These are phyloP conservation scores for Parazoanthus darwini DNA, from an alignment of 92 coral and sea anemone species.

Conservation along the genomic window DNA sequence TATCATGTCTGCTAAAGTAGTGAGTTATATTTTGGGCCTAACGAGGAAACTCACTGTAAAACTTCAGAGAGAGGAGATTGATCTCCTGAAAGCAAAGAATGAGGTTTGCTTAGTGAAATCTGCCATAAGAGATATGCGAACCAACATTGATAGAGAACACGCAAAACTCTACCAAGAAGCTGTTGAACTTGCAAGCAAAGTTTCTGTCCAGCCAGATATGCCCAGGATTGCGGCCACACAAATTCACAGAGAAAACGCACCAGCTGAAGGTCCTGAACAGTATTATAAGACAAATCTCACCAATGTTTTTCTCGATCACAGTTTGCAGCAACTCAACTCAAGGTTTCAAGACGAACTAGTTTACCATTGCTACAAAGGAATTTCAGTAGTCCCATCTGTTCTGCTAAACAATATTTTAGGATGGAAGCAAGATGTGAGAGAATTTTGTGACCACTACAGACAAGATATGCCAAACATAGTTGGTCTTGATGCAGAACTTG, in stretches of 20 bases:
- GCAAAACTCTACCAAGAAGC: slow-evolving; percentile 7
- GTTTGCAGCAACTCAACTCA: slow-evolving; percentile 16
- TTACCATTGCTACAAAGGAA: too few relatives aligned
- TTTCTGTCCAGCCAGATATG: neutral
- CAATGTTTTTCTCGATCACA: slow-evolving; percentile 30
- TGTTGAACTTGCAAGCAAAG: neutral
- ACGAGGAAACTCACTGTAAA: too few relatives aligned
- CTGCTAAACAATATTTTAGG: too few relatives aligned
- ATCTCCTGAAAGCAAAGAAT: too few relatives aligned
- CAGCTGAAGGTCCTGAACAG: neutral
- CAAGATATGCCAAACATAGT: neutral
- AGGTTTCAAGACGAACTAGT: slow-evolving; percentile 9
- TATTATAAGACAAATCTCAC: slow-evolving; percentile 25
- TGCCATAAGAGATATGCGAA: too few relatives aligned
- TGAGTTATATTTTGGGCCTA: neutral
- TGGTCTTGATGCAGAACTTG: slow-evolving; percentile 60
- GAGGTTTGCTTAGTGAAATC: too few relatives aligned
- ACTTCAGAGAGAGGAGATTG: too few relatives aligned
- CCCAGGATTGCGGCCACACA: slow-evolving; percentile 9
- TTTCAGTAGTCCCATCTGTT: too few relatives aligned
- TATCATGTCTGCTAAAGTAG: slow-evolving; percentile 23
- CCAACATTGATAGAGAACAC: too few relatives aligned
- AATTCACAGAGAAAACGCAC: slow-evolving; percentile 10
- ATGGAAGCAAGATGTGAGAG: too few relatives aligned
- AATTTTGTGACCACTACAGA: too few relatives aligned